Base-by-base conservation (phyloP, 2,113 vertebrate species). In the Mesitornis unicolor region DNA sequence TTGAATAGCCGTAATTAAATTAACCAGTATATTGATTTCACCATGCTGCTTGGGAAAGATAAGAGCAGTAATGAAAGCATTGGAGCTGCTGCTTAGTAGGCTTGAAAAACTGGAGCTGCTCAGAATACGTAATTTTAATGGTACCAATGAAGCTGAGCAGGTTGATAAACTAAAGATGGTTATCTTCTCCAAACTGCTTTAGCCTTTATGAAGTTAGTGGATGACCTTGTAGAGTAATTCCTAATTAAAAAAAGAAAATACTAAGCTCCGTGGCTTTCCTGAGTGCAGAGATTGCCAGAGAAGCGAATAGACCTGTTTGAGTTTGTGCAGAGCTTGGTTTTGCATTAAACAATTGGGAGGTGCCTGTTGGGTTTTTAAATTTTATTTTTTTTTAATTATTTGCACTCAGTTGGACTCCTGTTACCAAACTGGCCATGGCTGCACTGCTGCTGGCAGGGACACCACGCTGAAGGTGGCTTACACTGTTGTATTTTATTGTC, bases 1-100 rank as follows among this genome's bases (percentile, higher is more conserved):
- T 69, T 96, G 96, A 96, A 96, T 95, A 77, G 95, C 84, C 1
- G 5, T 93, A 97, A 96, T 96, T 94, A 96, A 96, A 96, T 96
- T 91, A 91, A 93, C 19, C 81, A 90, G 78, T 43, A 61, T 95
- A 95, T 96, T 96, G 91, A 82, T 96, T 96, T 91, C 94, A 94
- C 70, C 42, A 4, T 3, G 47, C 78, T 77, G 50, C 91, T 91
- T 73, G 81, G 84, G 84, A 85, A 89, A 51, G 87, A 89, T 82
- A 56, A 89, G 87, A 60, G 53, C 2, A 7, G 69, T 36, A 87
- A 26, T 1, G 1, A 40, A 43, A 67, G 69, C 6, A 1, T 57
- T 82, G 69, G 73, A 68, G 35, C 81, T 81, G 86, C 68, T 63
- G 71, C 65, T 50, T 76, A 24, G 36, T 18, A 38, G 74, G 33